phyloP scores from a whole-genome alignment of 2,797 vertebrate genomes.

The Enteromius paludinosus region DNA sequence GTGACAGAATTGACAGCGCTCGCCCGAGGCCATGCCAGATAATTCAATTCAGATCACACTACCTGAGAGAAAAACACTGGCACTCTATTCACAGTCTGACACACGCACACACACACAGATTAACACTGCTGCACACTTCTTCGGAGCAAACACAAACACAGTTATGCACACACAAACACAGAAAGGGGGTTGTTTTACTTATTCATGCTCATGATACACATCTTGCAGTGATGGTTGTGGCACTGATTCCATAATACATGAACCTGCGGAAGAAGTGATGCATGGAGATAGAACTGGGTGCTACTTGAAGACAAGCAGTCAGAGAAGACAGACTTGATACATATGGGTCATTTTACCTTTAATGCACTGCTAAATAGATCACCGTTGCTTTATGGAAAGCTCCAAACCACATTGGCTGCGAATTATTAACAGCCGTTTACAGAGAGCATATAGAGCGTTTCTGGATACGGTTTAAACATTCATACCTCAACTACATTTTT shows the following conservation, averaged over 20 bases:
- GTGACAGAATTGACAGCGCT: slow-evolving; percentile 38
- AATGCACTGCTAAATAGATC: background rate
- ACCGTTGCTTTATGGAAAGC: background rate
- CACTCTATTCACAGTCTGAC: background rate
- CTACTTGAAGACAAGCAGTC: slow-evolving; percentile 37
- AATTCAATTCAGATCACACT: slow-evolving; percentile 42
- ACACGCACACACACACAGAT: slow-evolving; percentile 9
- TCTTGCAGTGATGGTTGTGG: slow-evolving; percentile 33
- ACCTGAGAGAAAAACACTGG: slow-evolving; percentile 28
- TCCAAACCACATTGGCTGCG: background rate
- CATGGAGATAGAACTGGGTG: slow-evolving; percentile 60
- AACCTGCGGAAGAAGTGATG: slow-evolving; percentile 62
- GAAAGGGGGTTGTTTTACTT: slow-evolving; percentile 60
- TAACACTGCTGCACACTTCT: background rate
- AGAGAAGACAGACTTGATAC: slow-evolving; percentile 26
- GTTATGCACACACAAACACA: slow-evolving; percentile 19
- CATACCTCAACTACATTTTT: slow-evolving; percentile 56
- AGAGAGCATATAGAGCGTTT: slow-evolving; percentile 51
- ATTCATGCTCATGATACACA: slow-evolving; percentile 66
- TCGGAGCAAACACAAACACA: slow-evolving; percentile 14
- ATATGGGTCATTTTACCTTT: slow-evolving; percentile 24
- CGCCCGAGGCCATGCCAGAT: background rate
- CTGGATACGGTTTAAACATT: slow-evolving; percentile 69
- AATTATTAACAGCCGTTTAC: slow-evolving; percentile 56
- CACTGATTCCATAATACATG: slow-evolving; percentile 64